Conservation (phyloP, 2,113 vertebrate species). For the Ciconia maguari region DNA sequence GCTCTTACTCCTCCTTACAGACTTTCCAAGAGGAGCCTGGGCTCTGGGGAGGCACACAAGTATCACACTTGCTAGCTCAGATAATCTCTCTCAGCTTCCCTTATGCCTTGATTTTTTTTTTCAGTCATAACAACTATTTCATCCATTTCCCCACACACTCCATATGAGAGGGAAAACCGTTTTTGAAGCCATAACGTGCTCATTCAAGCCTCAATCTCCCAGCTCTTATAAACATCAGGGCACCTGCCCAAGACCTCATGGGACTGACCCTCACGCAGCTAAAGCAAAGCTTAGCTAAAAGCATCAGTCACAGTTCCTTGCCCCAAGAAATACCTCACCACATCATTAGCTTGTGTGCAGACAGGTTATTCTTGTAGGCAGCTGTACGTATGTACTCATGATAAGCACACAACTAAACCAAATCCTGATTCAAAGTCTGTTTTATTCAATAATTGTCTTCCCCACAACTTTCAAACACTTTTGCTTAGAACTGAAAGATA, state of each 20-base stretch:
- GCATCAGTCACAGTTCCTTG: background rate
- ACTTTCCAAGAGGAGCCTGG: background rate
- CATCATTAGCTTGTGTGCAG: rapidly evolving
- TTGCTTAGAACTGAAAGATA: background rate
- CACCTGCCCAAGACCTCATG: background rate
- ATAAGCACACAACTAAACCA: rapidly evolving
- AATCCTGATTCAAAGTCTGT: rapidly evolving
- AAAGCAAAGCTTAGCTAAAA: background rate
- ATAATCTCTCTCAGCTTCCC: background rate
- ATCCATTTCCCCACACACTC: background rate
- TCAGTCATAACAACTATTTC: rapidly evolving
- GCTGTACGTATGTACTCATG: rapidly evolving
- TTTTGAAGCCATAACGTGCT: background rate
- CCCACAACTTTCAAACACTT: background rate
- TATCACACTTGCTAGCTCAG: background rate
- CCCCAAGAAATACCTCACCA: background rate
- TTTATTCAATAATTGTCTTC: background rate
- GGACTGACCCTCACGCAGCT: background rate
- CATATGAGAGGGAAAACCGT: rapidly evolving
- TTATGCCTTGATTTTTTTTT: background rate
- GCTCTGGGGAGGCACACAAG: rapidly evolving
- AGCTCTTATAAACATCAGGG: background rate
- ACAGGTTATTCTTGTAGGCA: rapidly evolving
- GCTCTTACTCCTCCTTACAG: rapidly evolving
- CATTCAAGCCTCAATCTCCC: background rate